phyloP scores from a whole-genome alignment of 1,140 invertebrate species.

The Caenorhabditis briggsae region DNA sequence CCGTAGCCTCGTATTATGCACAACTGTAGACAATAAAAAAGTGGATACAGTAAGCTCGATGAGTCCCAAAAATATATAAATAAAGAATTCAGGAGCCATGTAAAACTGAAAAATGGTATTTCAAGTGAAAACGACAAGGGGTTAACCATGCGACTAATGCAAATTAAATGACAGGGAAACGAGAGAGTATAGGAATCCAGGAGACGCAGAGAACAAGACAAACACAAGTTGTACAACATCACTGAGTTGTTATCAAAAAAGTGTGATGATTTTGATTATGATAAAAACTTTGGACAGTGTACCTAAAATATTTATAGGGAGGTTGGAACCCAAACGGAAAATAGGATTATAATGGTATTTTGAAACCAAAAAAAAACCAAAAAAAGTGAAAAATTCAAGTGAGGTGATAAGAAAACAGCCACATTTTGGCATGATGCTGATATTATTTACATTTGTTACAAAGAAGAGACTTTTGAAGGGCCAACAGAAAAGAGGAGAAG shows the following conservation, averaged over 20 bases:
- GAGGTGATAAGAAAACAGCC: slow-evolving; percentile 9
- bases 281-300: neutral
- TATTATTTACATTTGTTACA: slow-evolving; percentile 31
- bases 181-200: neutral
- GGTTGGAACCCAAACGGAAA: neutral
- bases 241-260: neutral
- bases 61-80: slow-evolving; percentile 2
- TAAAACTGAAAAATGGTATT: neutral
- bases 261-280: neutral
- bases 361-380: neutral
- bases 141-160: slow-evolving; percentile 39
- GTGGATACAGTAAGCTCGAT: neutral
- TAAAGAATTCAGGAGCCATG: slow-evolving; percentile 31
- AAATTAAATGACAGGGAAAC: slow-evolving; percentile 16
- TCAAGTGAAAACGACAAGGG: too few relatives aligned
- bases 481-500: neutral
- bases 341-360: slow-evolving; percentile 28
- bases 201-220: slow-evolving; percentile 15
- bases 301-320: neutral
- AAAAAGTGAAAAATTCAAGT: neutral
- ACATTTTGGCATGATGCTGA: slow-evolving; percentile 11
- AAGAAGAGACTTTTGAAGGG: neutral
- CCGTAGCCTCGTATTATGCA: slow-evolving; percentile 4
- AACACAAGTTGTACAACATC: neutral
- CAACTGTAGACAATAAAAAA: slow-evolving; percentile 45